Evolutionary conservation across 1,140 invertebrate genomes (phyloP).

Genomic region (Harlomillsia oculata): DNA sequence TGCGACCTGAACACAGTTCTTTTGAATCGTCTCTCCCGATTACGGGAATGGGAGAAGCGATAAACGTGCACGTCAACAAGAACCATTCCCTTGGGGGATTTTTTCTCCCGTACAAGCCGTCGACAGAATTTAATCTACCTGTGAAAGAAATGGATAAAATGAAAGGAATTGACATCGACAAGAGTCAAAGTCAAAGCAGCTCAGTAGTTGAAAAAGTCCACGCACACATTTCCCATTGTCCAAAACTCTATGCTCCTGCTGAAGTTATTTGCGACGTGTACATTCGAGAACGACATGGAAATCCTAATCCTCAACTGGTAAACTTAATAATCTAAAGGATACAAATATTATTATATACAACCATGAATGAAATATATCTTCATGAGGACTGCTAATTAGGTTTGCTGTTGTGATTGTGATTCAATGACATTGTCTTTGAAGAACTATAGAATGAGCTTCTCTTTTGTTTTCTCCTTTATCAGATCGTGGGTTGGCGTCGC

Average conservation of each 20-base stretch:
- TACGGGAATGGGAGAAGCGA: not conserved
- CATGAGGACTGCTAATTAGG: no score
- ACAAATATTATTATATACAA: not conserved
- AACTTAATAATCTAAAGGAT: conserved; percentile 1
- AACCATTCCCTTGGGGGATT: not conserved
- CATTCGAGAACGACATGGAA: conserved; percentile 29
- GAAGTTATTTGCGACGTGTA: conserved; percentile 34
- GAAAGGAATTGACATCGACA: not conserved
- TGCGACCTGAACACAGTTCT: no score
- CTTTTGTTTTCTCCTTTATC: conserved; percentile 4
- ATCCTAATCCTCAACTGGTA: conserved; percentile 33
- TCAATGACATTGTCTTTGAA: no score
- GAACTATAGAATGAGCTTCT: no score
- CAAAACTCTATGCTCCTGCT: conserved; percentile 22
- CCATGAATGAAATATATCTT: not conserved
- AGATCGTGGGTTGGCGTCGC: conserved; percentile 34
- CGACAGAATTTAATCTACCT: not conserved
- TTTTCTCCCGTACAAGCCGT: not conserved
- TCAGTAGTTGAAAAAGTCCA: conserved; percentile 27
- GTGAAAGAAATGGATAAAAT: not conserved
- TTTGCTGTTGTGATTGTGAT: no score
- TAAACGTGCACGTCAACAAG: no score
- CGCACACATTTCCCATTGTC: conserved; percentile 33
- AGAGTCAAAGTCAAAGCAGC: not conserved
- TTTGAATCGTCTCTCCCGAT: no score